These are phyloP conservation scores for Pollenia labialis DNA, from an alignment of 2,888 invertebrate genomes.

Conservation along the genomic window DNA sequence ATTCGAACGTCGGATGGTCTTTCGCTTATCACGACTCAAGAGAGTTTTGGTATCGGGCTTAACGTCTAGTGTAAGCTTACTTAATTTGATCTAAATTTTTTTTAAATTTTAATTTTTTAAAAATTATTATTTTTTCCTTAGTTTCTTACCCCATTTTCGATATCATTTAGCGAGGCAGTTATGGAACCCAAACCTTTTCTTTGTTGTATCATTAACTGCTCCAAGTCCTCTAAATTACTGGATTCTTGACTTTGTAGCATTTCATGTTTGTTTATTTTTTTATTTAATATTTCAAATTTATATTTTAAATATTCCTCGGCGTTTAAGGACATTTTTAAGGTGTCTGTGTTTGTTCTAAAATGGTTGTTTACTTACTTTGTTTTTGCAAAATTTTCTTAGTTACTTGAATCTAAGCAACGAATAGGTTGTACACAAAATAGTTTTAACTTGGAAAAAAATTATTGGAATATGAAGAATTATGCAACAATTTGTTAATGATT, in stretches of 20 bases:
- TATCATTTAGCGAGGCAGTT: conserved; percentile 69
- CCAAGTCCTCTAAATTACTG: conserved; percentile 15
- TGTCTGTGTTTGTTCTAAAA: neutral
- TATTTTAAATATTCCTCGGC: conserved; percentile 66
- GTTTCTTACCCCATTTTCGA: conserved; percentile 73
- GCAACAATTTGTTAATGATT: too few relatives aligned
- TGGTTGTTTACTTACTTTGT: conserved; percentile 1
- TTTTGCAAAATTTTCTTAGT: neutral
- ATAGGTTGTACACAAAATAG: neutral
- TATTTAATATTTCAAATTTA: conserved; percentile 67
- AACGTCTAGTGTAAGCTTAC: conserved; percentile 40
- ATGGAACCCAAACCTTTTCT: conserved; percentile 70
- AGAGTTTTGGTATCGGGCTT: conserved; percentile 1
- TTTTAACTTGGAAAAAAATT: neutral
- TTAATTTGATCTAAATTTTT: conserved; percentile 55
- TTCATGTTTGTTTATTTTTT: conserved; percentile 67
- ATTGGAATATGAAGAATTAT: too few relatives aligned
- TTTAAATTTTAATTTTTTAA: neutral
- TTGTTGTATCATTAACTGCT: conserved; percentile 50
- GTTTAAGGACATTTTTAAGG: conserved; percentile 56
- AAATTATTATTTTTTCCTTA: neutral
- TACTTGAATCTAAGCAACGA: conserved; percentile 40
- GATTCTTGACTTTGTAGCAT: conserved; percentile 58
- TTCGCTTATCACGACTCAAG: conserved; percentile 31
- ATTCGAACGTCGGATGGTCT: conserved; percentile 79